Conservation (phyloP, 2,797 vertebrate genomes). For the Scolopax rusticola region DNA sequence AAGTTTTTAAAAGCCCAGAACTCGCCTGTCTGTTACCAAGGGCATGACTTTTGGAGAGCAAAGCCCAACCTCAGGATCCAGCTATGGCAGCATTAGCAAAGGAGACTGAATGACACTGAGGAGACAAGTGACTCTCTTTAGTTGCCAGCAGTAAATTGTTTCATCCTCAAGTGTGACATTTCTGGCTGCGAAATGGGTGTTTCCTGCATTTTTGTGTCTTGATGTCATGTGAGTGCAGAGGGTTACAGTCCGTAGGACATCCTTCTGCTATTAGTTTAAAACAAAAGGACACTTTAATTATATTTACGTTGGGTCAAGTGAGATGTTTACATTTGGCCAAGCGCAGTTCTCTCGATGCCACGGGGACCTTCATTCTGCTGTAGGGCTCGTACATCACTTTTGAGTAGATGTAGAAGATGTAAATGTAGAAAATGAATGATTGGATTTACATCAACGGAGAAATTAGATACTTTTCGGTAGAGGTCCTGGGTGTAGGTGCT, state of each 20-base stretch:
- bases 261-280: not conserved
- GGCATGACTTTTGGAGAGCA: not conserved
- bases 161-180: not conserved
- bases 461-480: not conserved
- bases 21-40: not conserved
- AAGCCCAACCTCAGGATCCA: not conserved
- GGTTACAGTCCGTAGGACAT: not conserved
- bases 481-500: not conserved
- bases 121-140: not conserved
- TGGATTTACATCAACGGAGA: not conserved
- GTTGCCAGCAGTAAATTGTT: not conserved
- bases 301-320: not conserved
- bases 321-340: not conserved
- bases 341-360: not conserved
- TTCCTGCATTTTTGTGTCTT: not conserved
- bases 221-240: not conserved
- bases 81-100: not conserved
- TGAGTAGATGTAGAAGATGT: not conserved
- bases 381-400: not conserved
- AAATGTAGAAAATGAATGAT: not conserved
- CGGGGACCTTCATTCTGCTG: not conserved
- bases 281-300: not conserved
- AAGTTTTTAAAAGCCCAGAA: not conserved
- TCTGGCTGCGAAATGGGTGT: not conserved
- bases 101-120: not conserved